Base-by-base conservation (phyloP, 2,113 vertebrate species). In the Ellobius talpinus region DNA sequence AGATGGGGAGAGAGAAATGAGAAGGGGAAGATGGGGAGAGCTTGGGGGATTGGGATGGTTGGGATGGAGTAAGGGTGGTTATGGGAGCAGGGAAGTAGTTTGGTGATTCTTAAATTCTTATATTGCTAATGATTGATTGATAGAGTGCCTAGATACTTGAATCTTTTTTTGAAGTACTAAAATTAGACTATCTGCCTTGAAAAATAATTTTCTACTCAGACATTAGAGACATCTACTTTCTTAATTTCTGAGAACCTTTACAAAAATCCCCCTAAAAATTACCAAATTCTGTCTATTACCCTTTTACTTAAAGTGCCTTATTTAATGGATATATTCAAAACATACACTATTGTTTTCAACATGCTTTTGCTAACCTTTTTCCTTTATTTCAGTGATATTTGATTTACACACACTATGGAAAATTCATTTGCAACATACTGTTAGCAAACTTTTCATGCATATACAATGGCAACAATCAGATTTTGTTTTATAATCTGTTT, bases 131-230 rank as follows among this genome's bases (percentile, higher is more conserved):
- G 70, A 90, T 8, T 36, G 76, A 88, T 11, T 86, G 65, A 86
- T 42, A 61, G 84, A 36, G 45, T 82, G 58, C n/a, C 39, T 55
- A 66, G 23, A 82, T 89, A 94, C n/a, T 76, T 94, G 31, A 12
- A n/a, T 76, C 23, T 81, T 72, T 31, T 63, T 93, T 45, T 66
- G 19, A 52, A 73, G 26, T 85, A 78, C 39, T 90, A 97, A 78
- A 92, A 90, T 87, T 94, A 87, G 66, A 87, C 13, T 12, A 65
- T 7, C 52, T 87, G 79, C 47, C 68, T 94, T 90, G 61, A 90
- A 96, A 96, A 91, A 86, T 50, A 4, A 74, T 45, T 86, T 96
- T 45, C 11, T 73, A n/a, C 31, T 17, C 9, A 42, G 65, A 12
- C 12, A 33, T 45, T 66, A 87, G 14, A 50, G 82, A 88, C 5